Base-by-base conservation (phyloP, 2,888 invertebrate species). In the Chloroclysta siterata region DNA sequence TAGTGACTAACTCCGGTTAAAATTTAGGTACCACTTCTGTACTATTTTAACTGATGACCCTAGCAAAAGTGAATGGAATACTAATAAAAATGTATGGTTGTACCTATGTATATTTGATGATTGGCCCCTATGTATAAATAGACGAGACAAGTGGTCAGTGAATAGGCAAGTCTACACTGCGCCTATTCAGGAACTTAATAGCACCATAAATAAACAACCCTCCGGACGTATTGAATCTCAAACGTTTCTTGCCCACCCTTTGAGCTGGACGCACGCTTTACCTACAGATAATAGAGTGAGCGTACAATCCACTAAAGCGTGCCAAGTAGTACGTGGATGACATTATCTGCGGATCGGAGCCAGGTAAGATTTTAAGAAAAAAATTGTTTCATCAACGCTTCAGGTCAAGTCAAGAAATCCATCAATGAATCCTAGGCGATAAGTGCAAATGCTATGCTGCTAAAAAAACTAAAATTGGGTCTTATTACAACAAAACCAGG, bases 201-300 rank as follows among this genome's bases (percentile, higher is more conserved):
- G 53, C 48, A 44, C 52, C 50, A 48, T 65, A 63, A 65, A 65
- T 54, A 65, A 65, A 62, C 62, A 60, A 39, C 64, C 62, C 66
- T 46, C 22, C 54, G 64, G 62, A 60, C 53, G 62, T 57, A 63
- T 63, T 52, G 65, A 55, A 60, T 65, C 64, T 53, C 71, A 51
- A 60, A 63, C 66, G 61, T 59, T 61, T 65, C 65, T 68, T 63
- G 60, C 58, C 60, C 58, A 55, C 63, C 60, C 60, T 63, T 59
- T 56, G 48, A 39, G 46, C 52, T 60, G 57, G 60, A 53, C 60
- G 66, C 59, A 58, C 61, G 58, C 44, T 58, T 50, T 65, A 60
- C 53, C 62, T 46, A 17, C 14, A 50, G 58, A 63, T 53, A 53
- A 63, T 44, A 55, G 28, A 28, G 50, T 22, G 41, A 4, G 60